Evolutionary conservation across 2,888 invertebrate species (phyloP).

Genomic region (Mythimna lalbum): DNA sequence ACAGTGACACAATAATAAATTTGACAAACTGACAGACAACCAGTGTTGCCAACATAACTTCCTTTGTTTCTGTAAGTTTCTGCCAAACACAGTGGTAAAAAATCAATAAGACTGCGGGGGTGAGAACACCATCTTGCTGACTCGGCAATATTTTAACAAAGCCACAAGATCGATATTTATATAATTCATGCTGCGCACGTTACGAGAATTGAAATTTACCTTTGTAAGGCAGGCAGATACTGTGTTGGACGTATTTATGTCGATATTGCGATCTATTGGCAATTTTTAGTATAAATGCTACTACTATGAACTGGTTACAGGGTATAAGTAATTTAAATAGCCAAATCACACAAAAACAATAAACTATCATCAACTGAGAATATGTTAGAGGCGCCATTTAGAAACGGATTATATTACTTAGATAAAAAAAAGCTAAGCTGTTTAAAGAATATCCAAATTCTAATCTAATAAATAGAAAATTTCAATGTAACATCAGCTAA

Average conservation of each 20-base stretch:
- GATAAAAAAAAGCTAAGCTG: not conserved
- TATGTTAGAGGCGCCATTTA: not conserved
- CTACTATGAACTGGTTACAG: not conserved
- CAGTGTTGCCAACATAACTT: slow-evolving; percentile 44
- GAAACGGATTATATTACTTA: not conserved
- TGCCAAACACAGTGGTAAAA: slow-evolving; percentile 12
- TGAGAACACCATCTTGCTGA: slow-evolving; percentile 21
- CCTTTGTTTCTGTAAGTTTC: slow-evolving; percentile 23
- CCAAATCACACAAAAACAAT: not conserved
- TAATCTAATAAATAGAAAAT: not conserved
- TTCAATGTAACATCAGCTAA: not conserved
- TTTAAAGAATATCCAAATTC: not conserved
- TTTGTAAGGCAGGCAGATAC: not conserved
- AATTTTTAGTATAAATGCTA: not conserved
- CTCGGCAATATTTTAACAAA: slow-evolving; percentile 7
- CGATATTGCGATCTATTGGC: not conserved
- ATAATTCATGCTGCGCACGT: not conserved
- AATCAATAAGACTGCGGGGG: slow-evolving; percentile 28
- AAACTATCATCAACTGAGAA: not conserved
- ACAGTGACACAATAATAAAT: slow-evolving; percentile 74
- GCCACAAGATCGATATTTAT: not conserved
- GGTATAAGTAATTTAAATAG: not conserved
- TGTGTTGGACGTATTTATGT: not conserved
- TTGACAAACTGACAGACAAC: slow-evolving; percentile 62
- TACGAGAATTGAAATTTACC: not conserved